Evolutionary conservation across 1,140 invertebrate species (phyloP).

Genomic region (Euura lappo): DNA sequence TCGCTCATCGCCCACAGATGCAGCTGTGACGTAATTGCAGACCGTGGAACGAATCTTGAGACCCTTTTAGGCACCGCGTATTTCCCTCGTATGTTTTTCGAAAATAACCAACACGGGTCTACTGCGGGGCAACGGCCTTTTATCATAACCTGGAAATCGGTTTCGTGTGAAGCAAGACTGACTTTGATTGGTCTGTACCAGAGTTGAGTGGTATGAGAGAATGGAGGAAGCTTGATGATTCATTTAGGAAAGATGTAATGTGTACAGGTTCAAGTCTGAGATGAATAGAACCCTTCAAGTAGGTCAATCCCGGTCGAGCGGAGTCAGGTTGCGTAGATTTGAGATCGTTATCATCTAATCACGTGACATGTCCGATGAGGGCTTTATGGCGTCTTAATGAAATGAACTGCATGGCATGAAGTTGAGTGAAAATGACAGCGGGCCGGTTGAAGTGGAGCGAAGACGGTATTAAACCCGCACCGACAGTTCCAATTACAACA

Average conservation of each 20-base stretch:
- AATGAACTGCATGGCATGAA: background rate
- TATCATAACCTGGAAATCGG: no score
- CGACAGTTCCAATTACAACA: background rate
- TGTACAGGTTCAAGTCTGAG: no score
- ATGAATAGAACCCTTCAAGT: background rate
- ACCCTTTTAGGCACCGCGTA: no score
- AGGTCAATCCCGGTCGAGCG: background rate
- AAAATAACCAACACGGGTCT: no score
- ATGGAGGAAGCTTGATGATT: no score
- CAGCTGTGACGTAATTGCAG: background rate
- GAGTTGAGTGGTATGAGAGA: no score
- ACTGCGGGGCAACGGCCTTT: no score
- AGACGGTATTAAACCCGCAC: background rate
- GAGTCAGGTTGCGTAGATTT: background rate
- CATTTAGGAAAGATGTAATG: no score
- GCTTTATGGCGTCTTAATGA: background rate
- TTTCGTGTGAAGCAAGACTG: no score
- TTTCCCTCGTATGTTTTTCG: no score
- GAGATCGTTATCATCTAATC: background rate
- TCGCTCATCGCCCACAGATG: background rate
- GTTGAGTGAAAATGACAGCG: background rate
- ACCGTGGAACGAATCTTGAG: background rate
- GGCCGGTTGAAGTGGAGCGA: background rate
- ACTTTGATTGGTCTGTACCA: no score
- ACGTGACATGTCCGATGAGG: background rate